Percentiles rank a stretch among this genome's conserved stretches.
These are phyloP conservation scores for Typhlichthys subterraneus DNA, from an alignment of 2,797 vertebrate genomes.

Conservation along the genomic window DNA sequence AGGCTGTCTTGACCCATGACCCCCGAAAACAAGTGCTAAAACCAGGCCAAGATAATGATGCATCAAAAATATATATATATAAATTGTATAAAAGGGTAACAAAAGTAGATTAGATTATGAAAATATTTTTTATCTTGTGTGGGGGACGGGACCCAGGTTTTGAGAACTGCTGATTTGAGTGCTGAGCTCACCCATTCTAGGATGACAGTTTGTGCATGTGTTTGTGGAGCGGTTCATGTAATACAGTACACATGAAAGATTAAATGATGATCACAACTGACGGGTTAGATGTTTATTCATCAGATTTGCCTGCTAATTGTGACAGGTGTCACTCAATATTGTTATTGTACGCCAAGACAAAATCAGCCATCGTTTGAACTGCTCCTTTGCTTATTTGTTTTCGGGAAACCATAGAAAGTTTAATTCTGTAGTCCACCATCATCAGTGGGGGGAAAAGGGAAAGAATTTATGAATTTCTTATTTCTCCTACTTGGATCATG, in stretches of 20 bases:
- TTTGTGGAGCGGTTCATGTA: slow-evolving; percentile 60
- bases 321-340: slow-evolving; percentile 19
- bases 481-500: neutral
- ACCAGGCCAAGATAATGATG: too few species aligned
- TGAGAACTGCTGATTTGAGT: too few species aligned
- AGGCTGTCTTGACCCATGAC: too few species aligned
- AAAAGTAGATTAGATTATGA: too few species aligned
- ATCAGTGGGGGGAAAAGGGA: neutral
- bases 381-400: too few species aligned
- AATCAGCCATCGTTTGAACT: slow-evolving; percentile 7
- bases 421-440: slow-evolving; percentile 21
- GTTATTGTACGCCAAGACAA: slow-evolving; percentile 48
- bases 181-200: slow-evolving; percentile 2
- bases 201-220: slow-evolving; percentile 66
- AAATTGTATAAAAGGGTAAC: too few species aligned
- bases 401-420: neutral
- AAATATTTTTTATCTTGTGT: too few species aligned
- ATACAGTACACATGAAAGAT: slow-evolving; percentile 43
- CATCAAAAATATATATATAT: too few species aligned
- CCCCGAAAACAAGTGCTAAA: too few species aligned
- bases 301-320: slow-evolving; percentile 45
- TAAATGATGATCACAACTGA: slow-evolving; percentile 66
- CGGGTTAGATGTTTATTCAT: slow-evolving; percentile 52
- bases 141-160: too few species aligned
- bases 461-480: neutral